Conservation (phyloP, 2,113 vertebrate species). For the Lates calcarifer region DNA sequence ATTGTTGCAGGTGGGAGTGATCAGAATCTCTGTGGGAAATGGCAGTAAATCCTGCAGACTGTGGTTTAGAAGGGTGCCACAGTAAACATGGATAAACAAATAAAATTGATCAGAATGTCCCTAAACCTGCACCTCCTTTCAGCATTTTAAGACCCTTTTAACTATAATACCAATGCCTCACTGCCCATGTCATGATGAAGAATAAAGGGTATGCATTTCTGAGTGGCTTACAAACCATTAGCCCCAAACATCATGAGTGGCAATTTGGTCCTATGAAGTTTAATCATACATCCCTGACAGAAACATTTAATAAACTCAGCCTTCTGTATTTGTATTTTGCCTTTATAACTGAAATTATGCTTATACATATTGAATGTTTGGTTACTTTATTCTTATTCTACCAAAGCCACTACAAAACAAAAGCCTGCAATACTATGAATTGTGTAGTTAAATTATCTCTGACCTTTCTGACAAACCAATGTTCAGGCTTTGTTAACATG, state of each 20-base stretch:
- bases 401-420: neutral
- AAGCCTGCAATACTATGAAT: neutral
- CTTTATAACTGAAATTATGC: neutral
- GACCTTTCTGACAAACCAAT: neutral
- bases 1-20: slow-evolving; percentile 35
- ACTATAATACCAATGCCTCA: neutral
- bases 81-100: neutral
- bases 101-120: neutral
- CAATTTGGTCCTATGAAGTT: neutral
- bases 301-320: neutral
- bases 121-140: neutral
- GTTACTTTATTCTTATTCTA: neutral
- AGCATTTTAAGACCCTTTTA: neutral
- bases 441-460: slow-evolving; percentile 7
- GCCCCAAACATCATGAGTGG: neutral
- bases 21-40: slow-evolving; percentile 23
- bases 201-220: neutral
- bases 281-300: neutral
- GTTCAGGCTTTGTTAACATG: neutral
- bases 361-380: neutral
- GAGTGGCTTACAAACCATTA: neutral
- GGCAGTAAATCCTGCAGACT: slow-evolving; percentile 12
- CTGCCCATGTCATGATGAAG: neutral
- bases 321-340: neutral
- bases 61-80: neutral